Percentiles rank a stretch among this genome's conserved stretches.
Conservation (phyloP, 2,888 invertebrate genomes). For the Diarsia dahlii region DNA sequence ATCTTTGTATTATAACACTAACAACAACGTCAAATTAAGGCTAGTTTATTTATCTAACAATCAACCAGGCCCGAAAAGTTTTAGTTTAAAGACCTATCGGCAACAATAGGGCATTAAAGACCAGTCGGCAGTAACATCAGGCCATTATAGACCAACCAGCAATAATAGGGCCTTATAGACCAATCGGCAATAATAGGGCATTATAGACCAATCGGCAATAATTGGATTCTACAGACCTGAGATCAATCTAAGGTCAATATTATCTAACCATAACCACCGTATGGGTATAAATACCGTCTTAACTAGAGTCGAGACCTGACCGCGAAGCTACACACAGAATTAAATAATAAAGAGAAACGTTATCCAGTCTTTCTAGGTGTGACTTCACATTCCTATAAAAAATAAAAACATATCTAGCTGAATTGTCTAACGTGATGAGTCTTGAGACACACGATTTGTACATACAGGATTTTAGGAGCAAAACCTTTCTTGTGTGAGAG, state of each 20-base stretch:
- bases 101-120: not conserved
- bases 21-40: not conserved
- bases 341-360: slow-evolving; percentile 71
- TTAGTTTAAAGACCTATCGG: not conserved
- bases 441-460: slow-evolving; percentile 81
- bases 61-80: not conserved
- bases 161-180: not conserved
- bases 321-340: slow-evolving; percentile 64
- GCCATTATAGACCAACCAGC: not conserved
- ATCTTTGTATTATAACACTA: not conserved
- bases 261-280: not conserved
- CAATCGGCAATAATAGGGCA: not conserved
- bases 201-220: not conserved
- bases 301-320: slow-evolving; percentile 61
- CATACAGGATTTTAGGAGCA: slow-evolving; percentile 88
- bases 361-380: slow-evolving; percentile 75
- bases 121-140: not conserved
- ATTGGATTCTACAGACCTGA: not conserved
- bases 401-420: slow-evolving; percentile 76
- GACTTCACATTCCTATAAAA: slow-evolving; percentile 75
- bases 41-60: not conserved
- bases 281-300: slow-evolving; percentile 19
- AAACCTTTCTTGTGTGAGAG: slow-evolving; percentile 63
- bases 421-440: slow-evolving; percentile 78
- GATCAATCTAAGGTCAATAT: not conserved